Evolutionary conservation across 2,113 vertebrate genomes (phyloP).

Genomic region (Chelonoidis abingdonii): DNA sequence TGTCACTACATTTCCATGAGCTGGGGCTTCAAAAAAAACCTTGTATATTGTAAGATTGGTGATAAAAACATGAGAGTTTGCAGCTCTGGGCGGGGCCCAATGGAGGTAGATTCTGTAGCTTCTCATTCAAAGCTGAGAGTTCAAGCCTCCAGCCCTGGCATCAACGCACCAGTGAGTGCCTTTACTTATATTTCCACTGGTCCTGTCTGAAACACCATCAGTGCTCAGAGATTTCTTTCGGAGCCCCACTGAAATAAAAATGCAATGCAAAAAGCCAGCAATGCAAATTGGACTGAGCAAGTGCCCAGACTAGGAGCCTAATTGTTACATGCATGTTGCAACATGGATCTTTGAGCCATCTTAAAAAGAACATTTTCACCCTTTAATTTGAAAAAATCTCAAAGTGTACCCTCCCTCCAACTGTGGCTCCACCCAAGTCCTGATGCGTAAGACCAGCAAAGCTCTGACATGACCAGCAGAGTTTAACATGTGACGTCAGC

Average conservation of each 20-base stretch:
- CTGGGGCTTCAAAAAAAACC: background rate
- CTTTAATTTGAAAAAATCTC: background rate
- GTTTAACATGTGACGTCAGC: background rate
- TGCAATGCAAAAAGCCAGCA: background rate
- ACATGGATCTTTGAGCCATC: background rate
- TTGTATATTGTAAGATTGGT: background rate
- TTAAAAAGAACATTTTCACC: background rate
- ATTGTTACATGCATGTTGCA: background rate
- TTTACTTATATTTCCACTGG: background rate
- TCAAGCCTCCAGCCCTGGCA: background rate
- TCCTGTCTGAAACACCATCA: background rate
- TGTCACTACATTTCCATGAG: background rate
- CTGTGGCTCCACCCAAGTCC: background rate
- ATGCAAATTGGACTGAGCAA: background rate
- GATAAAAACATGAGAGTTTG: background rate
- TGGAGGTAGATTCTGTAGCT: background rate
- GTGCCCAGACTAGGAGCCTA: background rate
- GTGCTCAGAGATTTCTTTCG: background rate
- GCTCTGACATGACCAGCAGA: background rate
- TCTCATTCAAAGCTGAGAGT: background rate
- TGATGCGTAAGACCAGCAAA: background rate
- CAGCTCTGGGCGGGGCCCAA: background rate
- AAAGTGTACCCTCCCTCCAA: rapidly evolving
- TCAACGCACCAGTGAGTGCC: background rate
- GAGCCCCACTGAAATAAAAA: background rate